A percentile compares a stretch with the other conserved stretches of the same genome.
phyloP scores from a whole-genome alignment of 2,797 vertebrate species.

The Spondyliosoma cantharus region DNA sequence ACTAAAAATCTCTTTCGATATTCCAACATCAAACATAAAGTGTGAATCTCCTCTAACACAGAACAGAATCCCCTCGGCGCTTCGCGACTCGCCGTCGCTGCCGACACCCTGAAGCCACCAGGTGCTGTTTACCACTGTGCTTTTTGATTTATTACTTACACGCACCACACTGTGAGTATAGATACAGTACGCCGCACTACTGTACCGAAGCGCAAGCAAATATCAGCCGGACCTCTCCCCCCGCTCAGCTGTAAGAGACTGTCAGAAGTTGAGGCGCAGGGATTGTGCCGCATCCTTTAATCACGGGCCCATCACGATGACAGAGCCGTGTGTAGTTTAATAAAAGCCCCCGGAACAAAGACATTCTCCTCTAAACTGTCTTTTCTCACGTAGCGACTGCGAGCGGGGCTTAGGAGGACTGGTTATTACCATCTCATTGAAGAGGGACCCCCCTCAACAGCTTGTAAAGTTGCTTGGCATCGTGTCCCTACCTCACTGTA shows the following conservation, averaged over 20 bases:
- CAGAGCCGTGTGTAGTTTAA: constrained; percentile 69
- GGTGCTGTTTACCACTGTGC: constrained; percentile 32
- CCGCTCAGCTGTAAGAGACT: constrained; percentile 46
- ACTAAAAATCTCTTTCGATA: not conserved
- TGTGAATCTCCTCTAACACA: not conserved
- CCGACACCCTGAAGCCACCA: constrained; percentile 19
- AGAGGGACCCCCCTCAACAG: constrained; percentile 58
- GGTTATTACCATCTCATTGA: constrained; percentile 77
- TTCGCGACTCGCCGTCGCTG: not conserved
- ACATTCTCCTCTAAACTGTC: constrained; percentile 55
- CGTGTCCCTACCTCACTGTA: constrained; percentile 62
- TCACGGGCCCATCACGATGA: constrained; percentile 69
- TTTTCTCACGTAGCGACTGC: constrained; percentile 31
- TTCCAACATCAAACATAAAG: not conserved
- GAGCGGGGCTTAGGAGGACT: constrained; percentile 54
- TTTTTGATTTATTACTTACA: constrained; percentile 39
- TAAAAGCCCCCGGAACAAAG: constrained; percentile 68
- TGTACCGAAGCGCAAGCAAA: constrained; percentile 51
- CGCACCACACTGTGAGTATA: constrained; percentile 25
- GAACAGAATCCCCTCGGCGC: not conserved
- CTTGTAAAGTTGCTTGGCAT: constrained; percentile 67
- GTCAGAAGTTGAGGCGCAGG: constrained; percentile 58
- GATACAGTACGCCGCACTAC: constrained; percentile 20
- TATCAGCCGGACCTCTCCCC: constrained; percentile 44
- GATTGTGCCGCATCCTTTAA: constrained; percentile 65